Conservation (phyloP, 1,140 invertebrate species). For the Tetranychus urticae region DNA sequence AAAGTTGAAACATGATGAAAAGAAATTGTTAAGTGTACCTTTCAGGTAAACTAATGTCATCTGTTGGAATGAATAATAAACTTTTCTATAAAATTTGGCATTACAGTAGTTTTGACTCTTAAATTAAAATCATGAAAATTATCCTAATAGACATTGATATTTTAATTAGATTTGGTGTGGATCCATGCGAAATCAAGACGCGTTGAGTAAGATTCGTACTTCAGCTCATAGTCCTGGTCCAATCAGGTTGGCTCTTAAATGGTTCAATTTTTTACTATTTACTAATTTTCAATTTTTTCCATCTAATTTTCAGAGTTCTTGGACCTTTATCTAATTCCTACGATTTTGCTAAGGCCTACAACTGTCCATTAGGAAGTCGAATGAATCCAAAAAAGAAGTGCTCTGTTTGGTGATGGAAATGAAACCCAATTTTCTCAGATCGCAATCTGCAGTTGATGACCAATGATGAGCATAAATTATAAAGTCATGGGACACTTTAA, state of each 20-base stretch:
- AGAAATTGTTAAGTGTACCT: too few species aligned
- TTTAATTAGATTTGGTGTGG: constrained; percentile 68
- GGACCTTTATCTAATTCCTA: constrained; percentile 74
- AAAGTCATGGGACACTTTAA: too few species aligned
- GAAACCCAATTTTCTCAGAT: background rate
- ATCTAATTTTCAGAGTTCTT: constrained; percentile 11
- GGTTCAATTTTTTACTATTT: background rate
- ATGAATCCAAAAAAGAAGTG: constrained; percentile 84
- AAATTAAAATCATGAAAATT: too few species aligned
- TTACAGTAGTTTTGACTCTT: too few species aligned
- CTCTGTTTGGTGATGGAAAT: constrained; percentile 47
- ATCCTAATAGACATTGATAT: background rate
- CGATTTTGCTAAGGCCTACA: constrained; percentile 54
- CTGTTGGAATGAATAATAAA: too few species aligned
- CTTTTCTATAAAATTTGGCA: too few species aligned
- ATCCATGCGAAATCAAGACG: constrained; percentile 83
- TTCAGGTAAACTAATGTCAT: too few species aligned
- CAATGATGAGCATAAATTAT: too few species aligned
- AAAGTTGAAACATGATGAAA: too few species aligned
- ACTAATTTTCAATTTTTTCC: background rate
- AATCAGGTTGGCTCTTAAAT: constrained; percentile 32
- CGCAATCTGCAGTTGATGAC: too few species aligned
- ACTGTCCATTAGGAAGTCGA: constrained; percentile 40
- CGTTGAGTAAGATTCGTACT: constrained; percentile 71
- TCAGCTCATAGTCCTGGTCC: constrained; percentile 84